These are phyloP conservation scores for Amphipyra berbera DNA, from an alignment of 2,888 invertebrate genomes.

Conservation along the genomic window DNA sequence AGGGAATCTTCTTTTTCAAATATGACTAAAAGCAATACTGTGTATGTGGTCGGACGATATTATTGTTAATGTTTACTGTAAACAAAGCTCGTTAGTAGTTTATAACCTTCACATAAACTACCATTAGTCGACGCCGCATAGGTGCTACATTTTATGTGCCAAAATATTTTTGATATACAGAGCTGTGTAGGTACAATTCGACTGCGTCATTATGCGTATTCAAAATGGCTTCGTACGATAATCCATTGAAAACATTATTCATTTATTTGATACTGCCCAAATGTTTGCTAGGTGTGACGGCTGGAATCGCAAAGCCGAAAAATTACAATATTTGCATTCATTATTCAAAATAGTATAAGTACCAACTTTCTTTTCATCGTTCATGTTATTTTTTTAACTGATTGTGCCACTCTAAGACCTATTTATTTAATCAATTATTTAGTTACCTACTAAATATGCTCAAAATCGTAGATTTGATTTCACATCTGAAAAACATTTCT, in stretches of 20 bases:
- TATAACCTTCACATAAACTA: slow-evolving; percentile 47
- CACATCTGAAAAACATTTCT: no score
- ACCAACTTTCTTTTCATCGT: no score
- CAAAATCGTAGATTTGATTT: no score
- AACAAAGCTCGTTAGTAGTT: slow-evolving; percentile 51
- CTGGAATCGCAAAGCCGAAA: background rate
- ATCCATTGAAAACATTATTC: slow-evolving; percentile 5
- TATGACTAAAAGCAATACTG: slow-evolving; percentile 41
- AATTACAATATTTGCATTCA: no score
- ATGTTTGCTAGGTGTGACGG: background rate
- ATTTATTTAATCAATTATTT: no score
- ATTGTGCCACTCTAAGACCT: no score
- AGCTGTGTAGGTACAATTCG: slow-evolving; percentile 7
- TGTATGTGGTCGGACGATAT: slow-evolving; percentile 34
- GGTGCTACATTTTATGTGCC: slow-evolving; percentile 19
- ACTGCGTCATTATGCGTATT: slow-evolving; percentile 16
- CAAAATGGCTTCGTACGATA: slow-evolving; percentile 12
- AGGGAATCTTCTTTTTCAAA: slow-evolving; percentile 40
- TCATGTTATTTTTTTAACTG: no score
- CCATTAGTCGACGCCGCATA: slow-evolving; percentile 27
- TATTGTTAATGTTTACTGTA: slow-evolving; percentile 49
- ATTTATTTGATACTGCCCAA: background rate
- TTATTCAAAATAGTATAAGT: no score
- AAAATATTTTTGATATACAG: slow-evolving; percentile 36
- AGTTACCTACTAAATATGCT: no score